phyloP scores from a whole-genome alignment of 64 coral and sea anemone species.

The Orbicella faveolata region DNA sequence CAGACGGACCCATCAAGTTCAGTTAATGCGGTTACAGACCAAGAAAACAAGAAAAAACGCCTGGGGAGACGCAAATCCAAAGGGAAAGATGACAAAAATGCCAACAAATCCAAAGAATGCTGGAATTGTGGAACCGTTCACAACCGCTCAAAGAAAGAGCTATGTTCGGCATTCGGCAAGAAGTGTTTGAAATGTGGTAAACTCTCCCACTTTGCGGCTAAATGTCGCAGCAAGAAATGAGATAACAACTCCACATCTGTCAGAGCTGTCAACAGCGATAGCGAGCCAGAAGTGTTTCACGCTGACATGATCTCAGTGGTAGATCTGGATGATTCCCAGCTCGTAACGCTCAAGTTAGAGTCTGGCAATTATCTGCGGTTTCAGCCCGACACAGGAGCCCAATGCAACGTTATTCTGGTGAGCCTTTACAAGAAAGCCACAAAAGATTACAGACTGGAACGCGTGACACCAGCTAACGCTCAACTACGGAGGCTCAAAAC shows the following conservation, averaged over 20 bases:
- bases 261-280: neutral
- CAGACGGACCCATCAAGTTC: neutral
- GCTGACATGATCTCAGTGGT: neutral
- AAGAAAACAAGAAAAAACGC: neutral
- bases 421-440: too few species aligned
- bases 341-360: slow-evolving; percentile 33
- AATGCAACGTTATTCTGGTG: neutral
- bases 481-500: neutral
- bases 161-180: too few species aligned
- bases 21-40: neutral
- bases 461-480: neutral
- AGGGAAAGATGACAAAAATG: too few species aligned
- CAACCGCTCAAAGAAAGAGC: too few species aligned
- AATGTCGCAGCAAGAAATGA: slow-evolving; percentile 5
- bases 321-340: slow-evolving; percentile 31
- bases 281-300: slow-evolving; percentile 5
- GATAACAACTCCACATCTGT: neutral
- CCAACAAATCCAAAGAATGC: too few species aligned
- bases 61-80: neutral
- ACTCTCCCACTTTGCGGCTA: too few species aligned
- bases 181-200: too few species aligned
- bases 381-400: slow-evolving; percentile 23
- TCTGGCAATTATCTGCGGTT: slow-evolving; percentile 47
- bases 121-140: too few species aligned
- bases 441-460: neutral